Evolutionary conservation across 1,140 invertebrate species (phyloP), one percentile per base, ranked within the genome.

Genomic region (Leptopilina boulardi): DNA sequence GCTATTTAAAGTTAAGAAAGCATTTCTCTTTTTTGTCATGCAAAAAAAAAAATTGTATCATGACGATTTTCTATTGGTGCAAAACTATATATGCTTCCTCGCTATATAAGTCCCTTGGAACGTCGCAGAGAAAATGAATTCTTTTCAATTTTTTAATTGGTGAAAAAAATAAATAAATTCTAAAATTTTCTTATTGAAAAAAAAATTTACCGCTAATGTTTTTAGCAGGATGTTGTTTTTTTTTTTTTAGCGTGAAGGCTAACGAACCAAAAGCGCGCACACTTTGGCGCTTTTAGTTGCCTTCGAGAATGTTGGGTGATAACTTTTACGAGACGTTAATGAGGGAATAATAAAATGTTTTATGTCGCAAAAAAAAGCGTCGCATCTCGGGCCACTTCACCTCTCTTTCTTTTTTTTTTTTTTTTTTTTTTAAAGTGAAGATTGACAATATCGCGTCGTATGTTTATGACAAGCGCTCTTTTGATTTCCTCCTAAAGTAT

Each of bases 281-380:
- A 66, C 23, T 66, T 30, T 66, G 26, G 23, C 23, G 59, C 59
- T 34, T 38, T 66, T 51, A 51, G 26, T n/a, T 66, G 59, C 59
- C 23, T 66, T 4, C 13, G 23, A 66, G 59, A 66, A 66, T 66
- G 59, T 66, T 66, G 59, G 21, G 59, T 66, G 59, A 66, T 66
- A 66, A 66, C 59, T 66, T 66, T 66, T 66, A 66, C 59, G 59
- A 66, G 59, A 66, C 59, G 59, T 66, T 66, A 66, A 66, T 66
- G 59, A 66, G 59, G 11, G 26, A 66, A 66, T 66, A 66, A 66
- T 66, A 66, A 66, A 66, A 66, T 66, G 10, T 66, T 66, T 66
- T 66, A 66, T 30, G 23, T 66, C 11, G n/a, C n/a, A 30, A 11
- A 34, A 66, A 66, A 66, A 66, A 66, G 59, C 59, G 59, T 66